phyloP scores from a whole-genome alignment of 2,113 vertebrate genomes.

The Varanus komodoensis region DNA sequence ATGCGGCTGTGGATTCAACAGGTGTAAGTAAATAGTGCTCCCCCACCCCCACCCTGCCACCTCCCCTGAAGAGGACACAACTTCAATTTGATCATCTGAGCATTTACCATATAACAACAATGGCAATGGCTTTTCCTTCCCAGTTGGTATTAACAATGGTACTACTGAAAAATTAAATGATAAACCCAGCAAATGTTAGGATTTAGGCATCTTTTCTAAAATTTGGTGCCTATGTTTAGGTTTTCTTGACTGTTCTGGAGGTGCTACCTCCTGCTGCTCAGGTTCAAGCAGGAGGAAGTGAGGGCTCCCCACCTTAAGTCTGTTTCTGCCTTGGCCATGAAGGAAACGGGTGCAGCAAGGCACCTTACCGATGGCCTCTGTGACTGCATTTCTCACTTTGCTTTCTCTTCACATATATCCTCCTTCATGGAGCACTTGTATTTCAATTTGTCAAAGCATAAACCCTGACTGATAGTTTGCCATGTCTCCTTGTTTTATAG shows the following conservation, averaged over 20 bases:
- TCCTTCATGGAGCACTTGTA: neutral
- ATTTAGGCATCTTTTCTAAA: neutral
- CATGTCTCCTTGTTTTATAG: conserved; percentile 75
- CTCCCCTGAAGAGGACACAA: neutral
- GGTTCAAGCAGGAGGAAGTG: neutral
- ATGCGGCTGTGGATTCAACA: conserved; percentile 83
- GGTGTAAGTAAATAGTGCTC: conserved; percentile 72
- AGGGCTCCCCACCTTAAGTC: neutral
- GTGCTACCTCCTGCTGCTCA: neutral
- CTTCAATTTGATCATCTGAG: neutral
- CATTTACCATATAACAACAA: neutral
- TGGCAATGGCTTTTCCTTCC: neutral
- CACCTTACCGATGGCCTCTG: neutral
- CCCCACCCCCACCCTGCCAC: too few species aligned
- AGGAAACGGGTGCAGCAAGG: too few species aligned
- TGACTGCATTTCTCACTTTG: neutral
- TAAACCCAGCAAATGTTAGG: neutral
- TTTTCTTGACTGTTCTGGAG: neutral
- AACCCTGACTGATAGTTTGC: conserved; percentile 22
- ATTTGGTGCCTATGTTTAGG: neutral
- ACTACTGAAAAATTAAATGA: neutral
- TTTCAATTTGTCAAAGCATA: neutral
- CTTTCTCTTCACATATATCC: neutral
- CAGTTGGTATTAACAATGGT: neutral
- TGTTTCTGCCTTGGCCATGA: neutral